These are phyloP conservation scores for Cantharis rustica DNA, from an alignment of 2,888 invertebrate genomes.

Conservation along the genomic window DNA sequence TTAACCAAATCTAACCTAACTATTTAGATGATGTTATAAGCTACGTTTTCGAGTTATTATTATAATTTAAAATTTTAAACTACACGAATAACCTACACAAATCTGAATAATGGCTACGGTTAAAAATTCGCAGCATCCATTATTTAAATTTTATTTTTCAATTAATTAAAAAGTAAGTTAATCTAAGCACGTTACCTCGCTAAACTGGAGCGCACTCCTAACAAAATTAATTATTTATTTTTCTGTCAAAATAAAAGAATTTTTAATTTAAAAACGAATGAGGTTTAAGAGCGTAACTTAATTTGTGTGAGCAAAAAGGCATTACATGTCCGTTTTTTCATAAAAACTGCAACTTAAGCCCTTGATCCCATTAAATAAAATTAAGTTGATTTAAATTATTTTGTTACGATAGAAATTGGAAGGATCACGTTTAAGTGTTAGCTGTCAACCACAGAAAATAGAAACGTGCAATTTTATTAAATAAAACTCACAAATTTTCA, in stretches of 20 bases:
- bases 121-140: not conserved
- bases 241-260: not conserved
- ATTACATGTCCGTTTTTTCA: no score
- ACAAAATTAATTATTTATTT: not conserved
- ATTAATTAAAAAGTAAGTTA: not conserved
- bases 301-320: not conserved
- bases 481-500: not conserved
- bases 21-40: no score
- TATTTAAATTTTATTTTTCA: not conserved
- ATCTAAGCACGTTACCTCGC: not conserved
- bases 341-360: no score
- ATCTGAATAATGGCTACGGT: no score
- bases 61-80: no score
- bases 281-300: not conserved
- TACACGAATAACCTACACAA: no score
- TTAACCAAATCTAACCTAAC: no score
- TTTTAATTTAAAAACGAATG: not conserved
- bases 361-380: not conserved
- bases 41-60: no score
- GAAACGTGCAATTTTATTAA: not conserved
- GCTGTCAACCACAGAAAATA: not conserved
- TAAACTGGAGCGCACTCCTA: not conserved
- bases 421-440: not conserved
- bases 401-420: not conserved
- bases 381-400: not conserved